A percentile compares a stretch with the other conserved stretches of the same genome.
Evolutionary conservation across 2,888 invertebrate genomes (phyloP).

Genomic region (Molanna angustata): DNA sequence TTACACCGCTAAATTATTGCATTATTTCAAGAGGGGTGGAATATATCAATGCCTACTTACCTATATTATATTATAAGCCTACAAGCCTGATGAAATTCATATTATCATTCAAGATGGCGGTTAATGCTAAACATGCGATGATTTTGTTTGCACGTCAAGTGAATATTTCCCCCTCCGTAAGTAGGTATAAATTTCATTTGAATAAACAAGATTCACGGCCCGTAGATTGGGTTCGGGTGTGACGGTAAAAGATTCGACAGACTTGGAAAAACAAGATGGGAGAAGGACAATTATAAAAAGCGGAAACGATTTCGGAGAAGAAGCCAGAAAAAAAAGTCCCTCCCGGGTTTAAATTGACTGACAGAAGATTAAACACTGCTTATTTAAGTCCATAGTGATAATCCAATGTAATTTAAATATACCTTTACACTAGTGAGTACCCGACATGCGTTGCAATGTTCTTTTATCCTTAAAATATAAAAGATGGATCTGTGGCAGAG

Average conservation of each 20-base stretch:
- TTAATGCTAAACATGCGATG: conserved; percentile 15
- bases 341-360: too few relatives aligned
- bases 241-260: background rate
- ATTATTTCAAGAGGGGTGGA: too few relatives aligned
- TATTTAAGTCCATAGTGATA: too few relatives aligned
- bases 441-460: too few relatives aligned
- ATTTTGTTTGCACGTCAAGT: conserved; percentile 15
- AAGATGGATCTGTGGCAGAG: too few relatives aligned
- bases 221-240: background rate
- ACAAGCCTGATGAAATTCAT: background rate
- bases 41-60: too few relatives aligned
- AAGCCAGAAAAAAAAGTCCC: conserved; percentile 3
- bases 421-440: too few relatives aligned
- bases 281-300: conserved; percentile 10
- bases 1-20: too few relatives aligned
- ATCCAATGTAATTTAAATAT: too few relatives aligned
- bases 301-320: background rate
- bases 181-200: conserved; percentile 20
- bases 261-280: background rate
- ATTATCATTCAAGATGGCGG: conserved; percentile 10
- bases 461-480: too few relatives aligned
- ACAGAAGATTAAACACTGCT: too few relatives aligned
- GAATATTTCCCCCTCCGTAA: conserved; percentile 8
- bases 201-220: conserved; percentile 9
- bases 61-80: too few relatives aligned